A percentile compares a stretch with the other conserved stretches of the same genome.
Conservation (phyloP, 2,888 invertebrate species). For the Cheilosia impressa region DNA sequence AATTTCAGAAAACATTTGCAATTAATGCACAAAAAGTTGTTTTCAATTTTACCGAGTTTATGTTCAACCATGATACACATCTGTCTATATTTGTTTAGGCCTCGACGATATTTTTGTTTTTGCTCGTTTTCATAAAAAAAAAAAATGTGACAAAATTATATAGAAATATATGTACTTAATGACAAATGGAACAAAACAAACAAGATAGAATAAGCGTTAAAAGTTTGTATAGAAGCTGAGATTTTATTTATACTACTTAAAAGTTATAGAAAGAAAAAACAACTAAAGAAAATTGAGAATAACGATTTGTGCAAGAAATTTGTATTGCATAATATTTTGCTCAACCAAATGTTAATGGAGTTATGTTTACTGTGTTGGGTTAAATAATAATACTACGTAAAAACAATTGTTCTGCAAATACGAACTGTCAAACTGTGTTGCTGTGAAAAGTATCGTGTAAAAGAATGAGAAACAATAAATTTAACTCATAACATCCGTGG, state of each 20-base stretch:
- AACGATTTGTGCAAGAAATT: conserved; percentile 83
- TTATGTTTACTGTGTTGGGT: background rate
- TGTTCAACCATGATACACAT: conserved; percentile 42
- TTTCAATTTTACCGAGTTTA: conserved; percentile 80
- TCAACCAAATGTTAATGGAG: conserved; percentile 5
- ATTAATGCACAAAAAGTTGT: conserved; percentile 83
- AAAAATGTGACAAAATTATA: conserved; percentile 9
- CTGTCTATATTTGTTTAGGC: conserved; percentile 39
- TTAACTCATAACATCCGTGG: no score
- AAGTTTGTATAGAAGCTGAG: conserved; percentile 21
- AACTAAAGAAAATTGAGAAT: conserved; percentile 81
- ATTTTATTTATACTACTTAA: conserved; percentile 1
- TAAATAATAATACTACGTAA: background rate
- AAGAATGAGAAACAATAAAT: background rate
- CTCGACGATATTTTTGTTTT: conserved; percentile 24
- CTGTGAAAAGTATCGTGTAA: background rate
- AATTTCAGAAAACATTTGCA: conserved; percentile 76
- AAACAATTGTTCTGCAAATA: background rate
- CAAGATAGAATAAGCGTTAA: conserved; percentile 3
- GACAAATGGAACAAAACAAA: conserved; percentile 1
- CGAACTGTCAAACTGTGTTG: background rate
- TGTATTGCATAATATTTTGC: conserved; percentile 79
- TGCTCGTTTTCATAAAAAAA: background rate
- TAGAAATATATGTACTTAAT: background rate
- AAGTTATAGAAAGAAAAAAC: conserved; percentile 1